These are phyloP conservation scores for Macrotrachela quadricornifera DNA, from an alignment of 1,140 invertebrate species.

Conservation along the genomic window DNA sequence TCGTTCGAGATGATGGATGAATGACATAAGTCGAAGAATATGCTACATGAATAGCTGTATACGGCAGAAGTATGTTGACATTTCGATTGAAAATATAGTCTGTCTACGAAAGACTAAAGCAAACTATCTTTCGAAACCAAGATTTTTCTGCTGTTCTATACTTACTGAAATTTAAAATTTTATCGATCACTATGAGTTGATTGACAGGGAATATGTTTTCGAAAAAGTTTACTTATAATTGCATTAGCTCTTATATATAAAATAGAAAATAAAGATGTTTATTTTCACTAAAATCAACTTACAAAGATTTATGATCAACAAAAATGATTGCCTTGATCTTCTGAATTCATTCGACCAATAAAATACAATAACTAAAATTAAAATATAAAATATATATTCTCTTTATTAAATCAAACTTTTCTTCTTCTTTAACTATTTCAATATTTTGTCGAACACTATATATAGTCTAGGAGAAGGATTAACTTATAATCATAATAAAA, in stretches of 20 bases:
- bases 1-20: too few relatives aligned
- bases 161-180: too few relatives aligned
- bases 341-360: slow-evolving; percentile 37
- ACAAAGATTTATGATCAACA: slow-evolving; percentile 51
- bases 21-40: too few relatives aligned
- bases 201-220: slow-evolving; percentile 44
- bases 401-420: slow-evolving; percentile 41
- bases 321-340: slow-evolving; percentile 69
- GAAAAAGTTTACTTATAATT: slow-evolving; percentile 49
- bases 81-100: too few relatives aligned
- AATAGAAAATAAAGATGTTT: background rate
- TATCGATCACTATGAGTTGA: slow-evolving; percentile 59
- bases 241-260: slow-evolving; percentile 43
- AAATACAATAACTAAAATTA: slow-evolving; percentile 37
- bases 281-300: slow-evolving; percentile 11
- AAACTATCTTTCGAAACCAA: too few relatives aligned
- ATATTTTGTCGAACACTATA: slow-evolving; percentile 57
- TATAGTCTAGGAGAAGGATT: slow-evolving; percentile 38
- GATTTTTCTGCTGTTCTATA: too few relatives aligned
- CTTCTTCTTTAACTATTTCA: slow-evolving; percentile 46
- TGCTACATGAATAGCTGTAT: too few relatives aligned
- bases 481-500: slow-evolving; percentile 17
- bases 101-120: too few relatives aligned
- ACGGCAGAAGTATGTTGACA: too few relatives aligned
- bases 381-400: slow-evolving; percentile 4